Conservation (phyloP, 2,797 vertebrate species). For the Eulemur rubriventer region DNA sequence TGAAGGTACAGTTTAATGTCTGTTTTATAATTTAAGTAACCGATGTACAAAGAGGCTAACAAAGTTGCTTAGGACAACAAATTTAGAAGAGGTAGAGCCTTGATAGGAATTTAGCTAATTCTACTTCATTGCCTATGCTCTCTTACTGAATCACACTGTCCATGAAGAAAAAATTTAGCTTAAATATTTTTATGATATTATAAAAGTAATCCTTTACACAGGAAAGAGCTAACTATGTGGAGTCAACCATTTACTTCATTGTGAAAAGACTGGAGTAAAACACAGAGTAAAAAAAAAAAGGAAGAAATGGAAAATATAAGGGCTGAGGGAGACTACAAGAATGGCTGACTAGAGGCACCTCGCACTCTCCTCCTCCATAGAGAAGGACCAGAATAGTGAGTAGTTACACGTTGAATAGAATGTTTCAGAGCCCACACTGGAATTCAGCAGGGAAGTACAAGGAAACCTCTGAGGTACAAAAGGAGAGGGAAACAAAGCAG, state of each 20-base stretch:
- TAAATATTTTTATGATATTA: neutral
- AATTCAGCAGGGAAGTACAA: neutral
- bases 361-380: neutral
- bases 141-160: neutral
- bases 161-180: neutral
- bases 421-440: neutral
- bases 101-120: neutral
- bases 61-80: neutral
- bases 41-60: neutral
- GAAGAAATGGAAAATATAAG: neutral
- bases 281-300: neutral
- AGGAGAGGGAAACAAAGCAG: neutral
- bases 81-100: neutral
- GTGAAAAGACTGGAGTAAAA: neutral
- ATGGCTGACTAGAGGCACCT: neutral
- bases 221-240: neutral
- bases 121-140: too few species aligned
- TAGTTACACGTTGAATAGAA: neutral
- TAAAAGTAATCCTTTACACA: neutral
- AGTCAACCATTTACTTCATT: neutral
- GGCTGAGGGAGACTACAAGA: neutral
- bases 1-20: neutral
- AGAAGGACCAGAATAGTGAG: neutral
- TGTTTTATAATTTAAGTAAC: neutral
- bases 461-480: neutral